Evolutionary conservation across 2,888 invertebrate species (phyloP).

Genomic region (Gibbula magus): DNA sequence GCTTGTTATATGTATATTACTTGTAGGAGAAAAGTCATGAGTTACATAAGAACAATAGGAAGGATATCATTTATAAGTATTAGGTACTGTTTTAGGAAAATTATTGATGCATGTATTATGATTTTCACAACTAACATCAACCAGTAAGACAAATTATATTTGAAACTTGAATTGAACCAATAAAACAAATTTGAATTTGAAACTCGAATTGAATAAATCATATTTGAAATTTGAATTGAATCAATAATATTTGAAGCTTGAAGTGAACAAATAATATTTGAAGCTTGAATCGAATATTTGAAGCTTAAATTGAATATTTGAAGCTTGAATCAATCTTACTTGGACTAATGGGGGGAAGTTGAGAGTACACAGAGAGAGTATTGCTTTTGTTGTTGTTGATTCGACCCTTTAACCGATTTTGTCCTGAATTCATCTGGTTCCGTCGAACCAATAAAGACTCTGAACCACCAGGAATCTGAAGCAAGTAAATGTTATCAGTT

Average conservation of each 20-base stretch:
- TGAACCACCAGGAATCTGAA: constrained; percentile 52
- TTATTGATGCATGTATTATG: no score
- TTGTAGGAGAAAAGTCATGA: no score
- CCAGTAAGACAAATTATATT: no score
- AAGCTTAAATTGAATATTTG: neutral
- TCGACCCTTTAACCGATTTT: constrained; percentile 56
- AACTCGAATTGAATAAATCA: no score
- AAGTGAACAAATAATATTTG: neutral
- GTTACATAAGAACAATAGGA: no score
- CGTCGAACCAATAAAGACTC: constrained; percentile 54
- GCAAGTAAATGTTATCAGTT: neutral
- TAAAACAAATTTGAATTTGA: no score
- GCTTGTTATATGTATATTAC: no score
- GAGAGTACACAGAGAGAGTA: constrained; percentile 49
- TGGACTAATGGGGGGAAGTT: constrained; percentile 46
- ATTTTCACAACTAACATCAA: neutral
- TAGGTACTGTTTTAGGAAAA: neutral
- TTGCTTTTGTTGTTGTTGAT: constrained; percentile 51
- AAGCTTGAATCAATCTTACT: constrained; percentile 17
- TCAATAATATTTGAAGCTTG: no score
- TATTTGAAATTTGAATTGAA: no score
- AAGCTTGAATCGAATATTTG: neutral
- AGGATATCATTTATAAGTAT: no score
- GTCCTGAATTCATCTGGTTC: constrained; percentile 57
- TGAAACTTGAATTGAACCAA: no score